Evolutionary conservation across 2,888 invertebrate species (phyloP), one percentile per base, ranked within the genome.

Genomic region (Synergus laeviventris): DNA sequence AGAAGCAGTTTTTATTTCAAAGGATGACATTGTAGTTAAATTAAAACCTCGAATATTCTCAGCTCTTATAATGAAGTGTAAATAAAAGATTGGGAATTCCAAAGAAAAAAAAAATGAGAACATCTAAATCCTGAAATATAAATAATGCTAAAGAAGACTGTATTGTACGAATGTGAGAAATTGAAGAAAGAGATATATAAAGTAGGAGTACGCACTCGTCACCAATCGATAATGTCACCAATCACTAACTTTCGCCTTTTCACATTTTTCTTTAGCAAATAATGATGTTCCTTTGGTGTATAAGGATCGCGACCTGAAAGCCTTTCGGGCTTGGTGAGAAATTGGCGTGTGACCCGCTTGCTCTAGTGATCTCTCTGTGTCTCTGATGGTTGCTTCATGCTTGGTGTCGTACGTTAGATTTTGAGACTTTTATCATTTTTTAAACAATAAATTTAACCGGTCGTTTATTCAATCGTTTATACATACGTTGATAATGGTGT

Each of bases 391-490:
- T n/a, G n/a, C n/a, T n/a, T n/a, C n/a, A n/a, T n/a, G n/a, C n/a
- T n/a, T 70, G 31, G 49, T 45, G 45, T 70, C 49, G 70, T 70
- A 24, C 42, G 8, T 70, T 49, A 45, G 24, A 70, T 70, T 70
- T 45, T 24, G n/a, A 70, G 24, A 70, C 49, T 31, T 70, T 70
- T n/a, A 70, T 49, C 42, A 88, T 89, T 89, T 89, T 89, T 89
- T 89, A 90, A 89, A 89, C 89, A 89, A 89, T 89, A 89, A 88
- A 88, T 90, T 90, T 89, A 89, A 89, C 90, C 90, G 88, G 88
- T 89, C 86, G 88, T 89, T 89, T 89, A 89, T 89, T 89, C 86
- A 88, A 88, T 90, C 86, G 88, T 89, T 90, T 89, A 70, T 89
- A 89, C 90, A 89, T 90, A 89, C 87, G 88, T 89, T 87, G 86